These are phyloP conservation scores for Todiramphus saurophagus DNA, from an alignment of 2,113 vertebrate species.

Conservation along the genomic window DNA sequence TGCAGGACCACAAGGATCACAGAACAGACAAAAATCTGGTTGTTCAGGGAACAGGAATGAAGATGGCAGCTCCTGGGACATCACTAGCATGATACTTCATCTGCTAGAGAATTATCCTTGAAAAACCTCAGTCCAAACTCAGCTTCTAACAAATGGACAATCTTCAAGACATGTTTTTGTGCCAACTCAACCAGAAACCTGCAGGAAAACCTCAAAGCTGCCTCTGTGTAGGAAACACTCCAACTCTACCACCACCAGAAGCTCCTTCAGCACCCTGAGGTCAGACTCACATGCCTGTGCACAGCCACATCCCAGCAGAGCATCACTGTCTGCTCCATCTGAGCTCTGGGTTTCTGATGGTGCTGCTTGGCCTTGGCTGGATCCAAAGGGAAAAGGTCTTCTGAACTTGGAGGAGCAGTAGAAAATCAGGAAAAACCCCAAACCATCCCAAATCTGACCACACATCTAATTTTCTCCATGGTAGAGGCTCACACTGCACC, in stretches of 20 bases:
- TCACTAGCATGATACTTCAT: accelerated
- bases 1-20: accelerated
- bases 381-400: not conserved
- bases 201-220: not conserved
- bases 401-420: accelerated
- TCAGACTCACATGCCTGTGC: accelerated
- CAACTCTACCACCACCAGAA: not conserved
- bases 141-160: not conserved
- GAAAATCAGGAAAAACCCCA: not conserved
- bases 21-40: accelerated
- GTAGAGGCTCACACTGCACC: not conserved
- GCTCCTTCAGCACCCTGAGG: not conserved
- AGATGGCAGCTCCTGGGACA: not conserved
- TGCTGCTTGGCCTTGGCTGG: not conserved
- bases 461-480: not conserved
- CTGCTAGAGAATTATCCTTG: not conserved
- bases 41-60: not conserved
- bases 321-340: not conserved
- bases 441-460: not conserved
- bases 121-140: not conserved
- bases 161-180: not conserved
- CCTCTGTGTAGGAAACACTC: accelerated
- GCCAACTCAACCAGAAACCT: not conserved
- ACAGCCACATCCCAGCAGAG: not conserved
- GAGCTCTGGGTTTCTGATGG: not conserved